Evolutionary conservation across 2,113 vertebrate genomes (phyloP).

Genomic region (Lepisosteus osseus): DNA sequence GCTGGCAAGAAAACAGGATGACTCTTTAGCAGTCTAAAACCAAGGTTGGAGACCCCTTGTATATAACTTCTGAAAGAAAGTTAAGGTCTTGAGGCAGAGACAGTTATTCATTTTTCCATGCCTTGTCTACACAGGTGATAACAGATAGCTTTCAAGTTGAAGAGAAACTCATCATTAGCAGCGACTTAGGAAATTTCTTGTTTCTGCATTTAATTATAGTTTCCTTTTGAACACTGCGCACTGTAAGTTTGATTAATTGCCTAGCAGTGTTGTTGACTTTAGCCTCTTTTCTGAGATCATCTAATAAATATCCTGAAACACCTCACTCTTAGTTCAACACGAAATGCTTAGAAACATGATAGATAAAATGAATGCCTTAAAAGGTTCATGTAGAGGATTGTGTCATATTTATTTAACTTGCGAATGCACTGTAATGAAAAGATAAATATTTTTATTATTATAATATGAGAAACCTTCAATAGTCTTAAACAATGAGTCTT

Average conservation of each 20-base stretch:
- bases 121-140: background rate
- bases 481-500: too few relatives aligned
- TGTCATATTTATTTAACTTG: too few relatives aligned
- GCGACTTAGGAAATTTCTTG: background rate
- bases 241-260: background rate
- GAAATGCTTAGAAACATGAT: background rate
- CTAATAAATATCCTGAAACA: background rate
- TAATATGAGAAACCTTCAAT: too few relatives aligned
- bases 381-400: background rate
- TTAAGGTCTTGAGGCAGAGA: too few relatives aligned
- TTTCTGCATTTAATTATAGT: conserved; percentile 4
- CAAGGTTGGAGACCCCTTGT: too few relatives aligned
- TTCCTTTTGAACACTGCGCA: background rate
- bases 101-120: background rate
- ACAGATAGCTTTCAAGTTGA: background rate
- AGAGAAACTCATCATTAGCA: background rate
- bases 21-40: too few relatives aligned
- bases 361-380: background rate
- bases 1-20: too few relatives aligned
- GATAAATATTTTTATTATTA: too few relatives aligned
- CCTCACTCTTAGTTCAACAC: background rate
- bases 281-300: background rate
- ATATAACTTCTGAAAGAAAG: too few relatives aligned
- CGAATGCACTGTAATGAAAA: too few relatives aligned
- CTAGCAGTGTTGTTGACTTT: background rate